Percentiles rank a stretch among this genome's conserved stretches.
Conservation (phyloP, 2,113 vertebrate genomes). For the Chaetura pelagica region DNA sequence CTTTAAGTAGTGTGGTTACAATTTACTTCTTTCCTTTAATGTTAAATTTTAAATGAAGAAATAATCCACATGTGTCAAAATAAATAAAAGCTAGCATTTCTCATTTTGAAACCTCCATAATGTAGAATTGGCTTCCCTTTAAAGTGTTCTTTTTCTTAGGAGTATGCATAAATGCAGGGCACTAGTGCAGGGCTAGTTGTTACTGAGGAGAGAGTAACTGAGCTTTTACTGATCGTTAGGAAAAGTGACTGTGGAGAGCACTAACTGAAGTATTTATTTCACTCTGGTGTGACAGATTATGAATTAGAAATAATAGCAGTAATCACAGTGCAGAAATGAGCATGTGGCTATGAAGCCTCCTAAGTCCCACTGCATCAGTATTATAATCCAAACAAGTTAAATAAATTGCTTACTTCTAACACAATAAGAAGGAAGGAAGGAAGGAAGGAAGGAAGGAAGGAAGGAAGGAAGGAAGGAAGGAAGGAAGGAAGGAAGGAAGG, state of each 20-base stretch:
- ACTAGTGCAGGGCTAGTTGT: neutral
- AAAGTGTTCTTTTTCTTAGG: neutral
- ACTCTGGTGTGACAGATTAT: neutral
- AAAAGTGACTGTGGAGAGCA: neutral
- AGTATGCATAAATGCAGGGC: neutral
- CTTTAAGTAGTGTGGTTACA: neutral
- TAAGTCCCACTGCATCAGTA: neutral
- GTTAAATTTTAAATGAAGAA: neutral
- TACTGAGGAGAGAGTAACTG: neutral
- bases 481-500: too few species aligned
- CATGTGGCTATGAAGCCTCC: conserved; percentile 15
- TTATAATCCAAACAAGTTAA: neutral
- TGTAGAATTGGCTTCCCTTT: neutral
- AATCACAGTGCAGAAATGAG: conserved; percentile 31
- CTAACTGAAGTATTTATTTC: neutral
- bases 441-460: neutral
- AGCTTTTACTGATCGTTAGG: conserved; percentile 14
- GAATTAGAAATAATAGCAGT: conserved; percentile 48
- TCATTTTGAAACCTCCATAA: neutral
- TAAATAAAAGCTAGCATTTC: conserved; percentile 10
- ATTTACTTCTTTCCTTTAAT: neutral
- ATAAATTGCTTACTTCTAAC: neutral
- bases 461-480: too few species aligned
- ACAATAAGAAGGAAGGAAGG: neutral
- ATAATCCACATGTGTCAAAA: neutral